These are phyloP conservation scores for Daubentonia madagascariensis DNA, from an alignment of 2,113 vertebrate genomes.

Conservation along the genomic window DNA sequence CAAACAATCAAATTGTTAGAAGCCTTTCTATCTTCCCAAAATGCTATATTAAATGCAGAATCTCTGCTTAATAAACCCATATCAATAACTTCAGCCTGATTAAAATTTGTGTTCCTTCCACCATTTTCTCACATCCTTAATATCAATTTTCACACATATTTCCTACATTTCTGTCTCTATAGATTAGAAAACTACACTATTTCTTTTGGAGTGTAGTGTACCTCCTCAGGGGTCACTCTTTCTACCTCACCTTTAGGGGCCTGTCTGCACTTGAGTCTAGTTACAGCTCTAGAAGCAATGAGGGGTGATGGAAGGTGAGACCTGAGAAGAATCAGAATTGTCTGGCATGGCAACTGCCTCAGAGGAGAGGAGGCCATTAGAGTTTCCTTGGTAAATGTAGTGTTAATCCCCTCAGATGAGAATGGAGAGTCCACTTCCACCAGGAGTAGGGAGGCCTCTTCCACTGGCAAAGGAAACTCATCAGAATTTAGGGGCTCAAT, in stretches of 20 bases:
- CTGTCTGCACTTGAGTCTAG: neutral
- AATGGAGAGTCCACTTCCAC: neutral
- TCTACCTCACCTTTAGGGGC: neutral
- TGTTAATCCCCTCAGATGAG: accelerated
- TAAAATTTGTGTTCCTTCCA: neutral
- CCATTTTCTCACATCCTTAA: neutral
- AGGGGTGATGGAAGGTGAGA: accelerated
- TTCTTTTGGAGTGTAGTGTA: neutral
- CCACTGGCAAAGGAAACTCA: neutral
- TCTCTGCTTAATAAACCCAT: neutral
- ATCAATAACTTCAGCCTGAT: neutral
- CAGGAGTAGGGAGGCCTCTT: neutral
- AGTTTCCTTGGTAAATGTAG: neutral
- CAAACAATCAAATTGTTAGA: neutral
- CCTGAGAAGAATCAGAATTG: neutral
- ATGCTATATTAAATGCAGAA: neutral
- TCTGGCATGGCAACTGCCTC: neutral
- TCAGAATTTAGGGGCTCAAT: neutral
- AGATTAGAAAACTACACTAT: neutral
- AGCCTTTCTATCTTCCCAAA: neutral
- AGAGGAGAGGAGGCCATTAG: neutral
- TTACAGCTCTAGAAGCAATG: neutral
- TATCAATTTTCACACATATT: neutral
- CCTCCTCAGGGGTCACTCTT: neutral
- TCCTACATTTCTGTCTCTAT: neutral